Evolutionary conservation across 2,113 vertebrate genomes (phyloP), one percentile per base, ranked within the genome.

Genomic region (Dicentrarchus labrax): DNA sequence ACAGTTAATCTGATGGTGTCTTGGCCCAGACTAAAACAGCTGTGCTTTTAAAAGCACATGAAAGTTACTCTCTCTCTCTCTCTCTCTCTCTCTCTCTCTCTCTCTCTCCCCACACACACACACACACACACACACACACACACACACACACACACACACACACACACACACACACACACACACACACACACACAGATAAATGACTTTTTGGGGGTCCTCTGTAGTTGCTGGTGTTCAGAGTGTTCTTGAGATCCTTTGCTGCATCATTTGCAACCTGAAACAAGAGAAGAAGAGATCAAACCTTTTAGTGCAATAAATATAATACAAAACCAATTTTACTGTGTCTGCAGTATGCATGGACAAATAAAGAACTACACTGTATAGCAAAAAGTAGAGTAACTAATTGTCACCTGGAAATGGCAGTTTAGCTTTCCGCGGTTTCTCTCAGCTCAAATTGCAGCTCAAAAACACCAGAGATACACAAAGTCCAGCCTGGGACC

Each of bases 211-310:
- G 30, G 57, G 6, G 12, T 67, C 76, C 80, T 60, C 64, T 36
- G 76, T 38, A 51, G 41, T 43, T 69, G 74, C 68, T 76, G 75
- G 65, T 84, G 45, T 80, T 80, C 51, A n/a, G 3, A 48, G 39
- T 30, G 30, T 36, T 81, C 30, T 43, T 64, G 15, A 50, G 54
- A 66, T 77, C 17, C 47, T 78, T 43, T 4, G 1, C 41, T 38
- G 84, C 47, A 38, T 80, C 81, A 73, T 82, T 65, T 51, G 6
- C 17, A 65, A 62, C 73, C 89, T 89, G 75, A 60, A 84, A 89
- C 36, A 67, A 84, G 50, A 78, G 10, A 68, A 84, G 24, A 76
- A 17, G 36, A 83, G 24, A 81, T 62, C 5, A 83, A 57, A 81
- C 36, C 36, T 24, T 76, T 68, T 62, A 78, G 16, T 3, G 7